These are phyloP conservation scores for Corbicula japonica DNA, from an alignment of 2,888 invertebrate species.

Conservation along the genomic window DNA sequence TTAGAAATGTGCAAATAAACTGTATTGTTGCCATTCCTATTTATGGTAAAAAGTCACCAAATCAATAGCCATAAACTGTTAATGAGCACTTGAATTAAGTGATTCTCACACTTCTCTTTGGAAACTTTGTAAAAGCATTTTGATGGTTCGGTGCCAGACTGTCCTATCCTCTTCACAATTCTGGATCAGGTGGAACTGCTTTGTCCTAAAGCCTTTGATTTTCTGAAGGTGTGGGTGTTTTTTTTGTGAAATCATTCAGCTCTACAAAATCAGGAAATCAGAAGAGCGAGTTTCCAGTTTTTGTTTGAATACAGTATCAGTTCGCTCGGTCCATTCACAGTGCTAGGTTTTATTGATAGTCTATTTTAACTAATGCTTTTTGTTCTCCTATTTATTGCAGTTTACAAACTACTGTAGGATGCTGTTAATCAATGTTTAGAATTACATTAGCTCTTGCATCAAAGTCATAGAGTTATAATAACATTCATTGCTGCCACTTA, in stretches of 20 bases:
- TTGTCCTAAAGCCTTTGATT: too few species aligned
- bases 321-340: constrained; percentile 9
- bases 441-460: too few species aligned
- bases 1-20: constrained; percentile 44
- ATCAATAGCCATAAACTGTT: constrained; percentile 32
- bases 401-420: too few species aligned
- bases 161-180: too few species aligned
- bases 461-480: too few species aligned
- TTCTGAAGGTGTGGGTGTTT: constrained; percentile 25
- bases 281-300: not conserved
- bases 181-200: too few species aligned
- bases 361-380: constrained; percentile 10
- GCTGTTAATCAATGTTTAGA: too few species aligned
- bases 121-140: constrained; percentile 1
- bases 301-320: constrained; percentile 1
- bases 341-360: constrained; percentile 15
- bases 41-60: constrained; percentile 18
- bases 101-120: not conserved
- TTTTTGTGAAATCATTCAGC: not conserved
- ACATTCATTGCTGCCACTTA: constrained; percentile 15
- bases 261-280: constrained; percentile 4
- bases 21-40: constrained; percentile 32
- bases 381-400: constrained; percentile 15
- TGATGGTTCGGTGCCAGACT: too few species aligned
- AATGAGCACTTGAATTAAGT: constrained; percentile 4